Evolutionary conservation across 2,113 vertebrate species (phyloP).

Genomic region (Thermophis baileyi): DNA sequence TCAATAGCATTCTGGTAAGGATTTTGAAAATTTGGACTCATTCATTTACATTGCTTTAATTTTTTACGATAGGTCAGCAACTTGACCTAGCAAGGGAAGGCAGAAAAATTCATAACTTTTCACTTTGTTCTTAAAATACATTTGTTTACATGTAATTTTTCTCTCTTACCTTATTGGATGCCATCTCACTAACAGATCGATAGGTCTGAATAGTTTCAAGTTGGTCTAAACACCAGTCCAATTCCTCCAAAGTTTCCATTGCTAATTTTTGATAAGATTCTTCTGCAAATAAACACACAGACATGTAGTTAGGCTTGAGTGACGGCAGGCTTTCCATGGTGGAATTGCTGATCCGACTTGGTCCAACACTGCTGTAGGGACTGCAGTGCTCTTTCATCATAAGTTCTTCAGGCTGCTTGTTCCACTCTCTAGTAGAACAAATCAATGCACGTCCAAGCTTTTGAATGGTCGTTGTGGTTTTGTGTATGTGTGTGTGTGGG

Average conservation of each 20-base stretch:
- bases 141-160: neutral
- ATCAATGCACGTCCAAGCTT: slow-evolving; percentile 52
- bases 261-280: slow-evolving; percentile 98
- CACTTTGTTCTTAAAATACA: neutral
- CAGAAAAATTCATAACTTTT: neutral
- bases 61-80: neutral
- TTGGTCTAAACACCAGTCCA: slow-evolving; percentile 99
- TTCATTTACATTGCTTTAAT: neutral
- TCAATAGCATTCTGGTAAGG: neutral
- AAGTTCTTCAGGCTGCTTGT: slow-evolving; percentile 55
- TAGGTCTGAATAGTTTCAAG: slow-evolving; percentile 98
- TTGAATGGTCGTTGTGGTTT: slow-evolving; percentile 17
- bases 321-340: slow-evolving; percentile 67
- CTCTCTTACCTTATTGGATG: slow-evolving; percentile 92
- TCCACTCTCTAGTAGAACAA: slow-evolving; percentile 47
- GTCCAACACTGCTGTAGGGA: slow-evolving; percentile 60
- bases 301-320: slow-evolving; percentile 78
- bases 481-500: slow-evolving; percentile 11
- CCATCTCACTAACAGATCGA: slow-evolving; percentile 98
- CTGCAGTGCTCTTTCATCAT: slow-evolving; percentile 78
- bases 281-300: slow-evolving; percentile 90
- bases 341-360: slow-evolving; percentile 49
- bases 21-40: neutral
- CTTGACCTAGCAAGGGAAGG: neutral
- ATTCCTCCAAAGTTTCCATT: slow-evolving; percentile 96